Evolutionary conservation across 2,797 vertebrate genomes (phyloP).

Genomic region (Xiphophorus birchmanni): DNA sequence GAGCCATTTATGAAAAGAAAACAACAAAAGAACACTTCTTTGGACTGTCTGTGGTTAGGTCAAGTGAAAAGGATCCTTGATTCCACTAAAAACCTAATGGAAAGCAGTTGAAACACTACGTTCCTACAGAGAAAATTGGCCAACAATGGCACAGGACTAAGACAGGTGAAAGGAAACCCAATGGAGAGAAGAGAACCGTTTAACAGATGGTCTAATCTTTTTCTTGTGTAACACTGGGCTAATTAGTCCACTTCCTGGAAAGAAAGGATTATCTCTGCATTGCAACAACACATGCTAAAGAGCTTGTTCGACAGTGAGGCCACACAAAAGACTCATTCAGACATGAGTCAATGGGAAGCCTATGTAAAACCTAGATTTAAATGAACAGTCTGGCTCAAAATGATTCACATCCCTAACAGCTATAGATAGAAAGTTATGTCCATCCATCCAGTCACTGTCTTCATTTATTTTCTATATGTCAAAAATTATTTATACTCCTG

Average conservation of each 20-base stretch:
- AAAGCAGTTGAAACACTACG: not conserved
- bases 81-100: not conserved
- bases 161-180: conserved; percentile 7
- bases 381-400: not conserved
- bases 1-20: not conserved
- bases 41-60: not conserved
- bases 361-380: not conserved
- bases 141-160: not conserved
- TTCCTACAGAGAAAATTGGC: not conserved
- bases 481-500: not conserved
- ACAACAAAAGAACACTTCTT: not conserved
- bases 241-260: conserved; percentile 43
- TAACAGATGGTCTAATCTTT: conserved; percentile 61
- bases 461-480: not conserved
- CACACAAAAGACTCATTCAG: not conserved
- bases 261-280: conserved; percentile 42
- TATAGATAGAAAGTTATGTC: not conserved
- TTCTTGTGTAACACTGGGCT: conserved; percentile 53
- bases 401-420: not conserved
- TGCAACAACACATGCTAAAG: conserved; percentile 13
- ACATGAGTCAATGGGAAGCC: not conserved
- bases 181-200: conserved; percentile 20
- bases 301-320: not conserved
- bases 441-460: not conserved
- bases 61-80: not conserved